A percentile compares a stretch with the other conserved stretches of the same genome.
Evolutionary conservation across 2,888 invertebrate species (phyloP).

Genomic region (Muscina levida): DNA sequence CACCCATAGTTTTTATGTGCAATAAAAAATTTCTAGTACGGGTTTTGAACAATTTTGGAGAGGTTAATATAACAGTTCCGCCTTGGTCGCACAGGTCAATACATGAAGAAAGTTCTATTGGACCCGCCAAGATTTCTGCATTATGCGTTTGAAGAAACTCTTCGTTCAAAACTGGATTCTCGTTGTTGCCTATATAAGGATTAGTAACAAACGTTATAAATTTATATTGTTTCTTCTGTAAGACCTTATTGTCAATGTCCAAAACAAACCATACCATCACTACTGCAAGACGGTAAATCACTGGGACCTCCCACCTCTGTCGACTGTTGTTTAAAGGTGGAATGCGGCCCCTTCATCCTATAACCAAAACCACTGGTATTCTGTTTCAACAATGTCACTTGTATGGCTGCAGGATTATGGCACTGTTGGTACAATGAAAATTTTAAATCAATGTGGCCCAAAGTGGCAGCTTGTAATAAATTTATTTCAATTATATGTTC

Average conservation of each 20-base stretch:
- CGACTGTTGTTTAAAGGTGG: conserved; percentile 78
- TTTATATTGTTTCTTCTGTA: background rate
- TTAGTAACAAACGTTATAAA: background rate
- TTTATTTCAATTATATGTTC: conserved; percentile 95
- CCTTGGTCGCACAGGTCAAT: conserved; percentile 92
- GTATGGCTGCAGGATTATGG: conserved; percentile 88
- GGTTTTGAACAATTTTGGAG: conserved; percentile 90
- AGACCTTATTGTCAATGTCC: conserved; percentile 17
- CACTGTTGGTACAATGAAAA: conserved; percentile 90
- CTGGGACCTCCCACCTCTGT: conserved; percentile 74
- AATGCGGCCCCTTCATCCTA: conserved; percentile 80
- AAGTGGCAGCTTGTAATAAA: conserved; percentile 87
- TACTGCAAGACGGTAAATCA: conserved; percentile 39
- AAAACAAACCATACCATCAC: conserved; percentile 67
- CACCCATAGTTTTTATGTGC: conserved; percentile 86
- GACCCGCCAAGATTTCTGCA: conserved; percentile 94
- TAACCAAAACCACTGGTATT: conserved; percentile 85
- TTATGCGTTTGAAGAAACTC: conserved; percentile 93
- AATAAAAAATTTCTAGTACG: conserved; percentile 89
- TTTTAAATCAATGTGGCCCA: conserved; percentile 95
- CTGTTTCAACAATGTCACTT: conserved; percentile 86
- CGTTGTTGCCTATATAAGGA: conserved; percentile 78
- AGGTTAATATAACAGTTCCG: conserved; percentile 91
- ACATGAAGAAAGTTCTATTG: conserved; percentile 89
- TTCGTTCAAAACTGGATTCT: conserved; percentile 89